Evolutionary conservation across 2,113 vertebrate genomes (phyloP).

Genomic region (Oryzias woworae): DNA sequence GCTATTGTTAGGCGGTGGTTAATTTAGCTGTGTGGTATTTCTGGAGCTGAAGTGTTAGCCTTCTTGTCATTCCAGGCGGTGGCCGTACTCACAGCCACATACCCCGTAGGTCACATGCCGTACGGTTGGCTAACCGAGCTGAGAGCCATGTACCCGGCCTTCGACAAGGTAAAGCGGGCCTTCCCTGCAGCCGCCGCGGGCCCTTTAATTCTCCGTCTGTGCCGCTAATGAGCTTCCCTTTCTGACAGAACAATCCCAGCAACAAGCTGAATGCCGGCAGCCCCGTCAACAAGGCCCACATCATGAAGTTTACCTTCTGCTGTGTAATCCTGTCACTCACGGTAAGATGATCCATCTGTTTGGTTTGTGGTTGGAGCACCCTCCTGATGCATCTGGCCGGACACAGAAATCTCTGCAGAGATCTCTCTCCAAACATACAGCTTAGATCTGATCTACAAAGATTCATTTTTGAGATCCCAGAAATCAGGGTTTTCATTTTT

Average conservation of each 20-base stretch:
- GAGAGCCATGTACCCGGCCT: conserved; percentile 94
- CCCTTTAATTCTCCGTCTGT: not conserved
- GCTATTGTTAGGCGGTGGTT: conserved; percentile 31
- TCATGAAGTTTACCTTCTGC: conserved; percentile 94
- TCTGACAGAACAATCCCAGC: conserved; percentile 89
- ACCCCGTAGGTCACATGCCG: conserved; percentile 98
- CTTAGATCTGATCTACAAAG: too few relatives aligned
- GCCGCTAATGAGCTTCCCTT: conserved; percentile 16
- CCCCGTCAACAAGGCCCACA: conserved; percentile 85
- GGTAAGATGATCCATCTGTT: conserved; percentile 78
- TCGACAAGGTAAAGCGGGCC: conserved; percentile 87
- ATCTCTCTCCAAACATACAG: too few relatives aligned
- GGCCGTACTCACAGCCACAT: conserved; percentile 94
- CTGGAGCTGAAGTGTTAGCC: conserved; percentile 15
- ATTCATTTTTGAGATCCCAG: too few relatives aligned
- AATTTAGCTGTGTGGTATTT: conserved; percentile 2
- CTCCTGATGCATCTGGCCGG: too few relatives aligned
- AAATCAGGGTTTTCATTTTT: too few relatives aligned
- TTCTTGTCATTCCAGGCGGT: conserved; percentile 83
- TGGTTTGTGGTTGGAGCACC: not conserved
- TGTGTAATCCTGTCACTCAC: conserved; percentile 91
- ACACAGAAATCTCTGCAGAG: too few relatives aligned
- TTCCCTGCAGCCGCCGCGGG: not conserved
- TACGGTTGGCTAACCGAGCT: conserved; percentile 98
- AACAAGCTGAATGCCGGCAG: conserved; percentile 83